Evolutionary conservation across 2,797 vertebrate species (phyloP).

Genomic region (Pangasius sanitwongsei): DNA sequence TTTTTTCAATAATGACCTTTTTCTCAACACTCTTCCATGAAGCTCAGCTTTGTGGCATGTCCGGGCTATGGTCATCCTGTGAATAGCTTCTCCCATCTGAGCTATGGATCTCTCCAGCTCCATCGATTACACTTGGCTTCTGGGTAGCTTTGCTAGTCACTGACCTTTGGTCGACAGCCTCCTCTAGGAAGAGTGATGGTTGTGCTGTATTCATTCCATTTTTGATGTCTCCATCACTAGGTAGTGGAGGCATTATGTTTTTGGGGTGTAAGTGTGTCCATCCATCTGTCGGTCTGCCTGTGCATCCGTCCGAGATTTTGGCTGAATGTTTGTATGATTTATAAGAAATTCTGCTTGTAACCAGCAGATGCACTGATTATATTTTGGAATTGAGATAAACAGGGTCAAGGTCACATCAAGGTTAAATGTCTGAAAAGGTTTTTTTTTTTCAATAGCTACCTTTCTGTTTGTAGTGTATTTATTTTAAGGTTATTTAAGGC

Average conservation of each 20-base stretch:
- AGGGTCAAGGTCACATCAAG: background rate
- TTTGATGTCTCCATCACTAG: background rate
- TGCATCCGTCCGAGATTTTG: background rate
- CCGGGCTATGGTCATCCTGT: background rate
- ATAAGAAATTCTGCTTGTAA: no score
- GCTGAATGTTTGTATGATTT: background rate
- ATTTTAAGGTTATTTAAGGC: background rate
- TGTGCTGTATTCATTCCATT: background rate
- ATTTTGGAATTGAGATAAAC: background rate
- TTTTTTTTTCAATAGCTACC: background rate
- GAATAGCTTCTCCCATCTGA: background rate
- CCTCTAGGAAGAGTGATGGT: background rate
- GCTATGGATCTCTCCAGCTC: background rate
- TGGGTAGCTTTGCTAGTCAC: background rate
- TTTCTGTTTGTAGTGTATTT: background rate
- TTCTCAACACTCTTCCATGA: background rate
- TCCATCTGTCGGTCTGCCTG: no score
- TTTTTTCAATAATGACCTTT: background rate
- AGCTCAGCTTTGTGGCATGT: background rate
- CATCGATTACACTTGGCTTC: background rate
- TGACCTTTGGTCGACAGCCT: background rate
- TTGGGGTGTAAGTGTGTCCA: background rate
- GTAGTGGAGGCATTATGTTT: background rate
- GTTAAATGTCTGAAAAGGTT: background rate
- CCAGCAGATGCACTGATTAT: background rate